phyloP scores from a whole-genome alignment of 2,888 invertebrate genomes.

The Cataglyphis altisquamis region DNA sequence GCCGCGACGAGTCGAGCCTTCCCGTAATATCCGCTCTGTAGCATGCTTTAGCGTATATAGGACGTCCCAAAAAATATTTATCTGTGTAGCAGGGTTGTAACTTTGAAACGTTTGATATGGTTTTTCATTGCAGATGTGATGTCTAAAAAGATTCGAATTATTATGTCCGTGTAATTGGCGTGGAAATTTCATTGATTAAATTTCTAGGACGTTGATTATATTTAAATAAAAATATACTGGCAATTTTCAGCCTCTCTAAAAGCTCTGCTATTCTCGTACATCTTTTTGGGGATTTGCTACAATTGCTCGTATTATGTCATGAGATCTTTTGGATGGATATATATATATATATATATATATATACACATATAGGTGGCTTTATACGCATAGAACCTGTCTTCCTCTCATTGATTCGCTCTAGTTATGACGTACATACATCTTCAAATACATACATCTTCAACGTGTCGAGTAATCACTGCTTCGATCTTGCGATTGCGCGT shows the following conservation, averaged over 20 bases:
- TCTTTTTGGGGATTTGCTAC: slow-evolving; percentile 46
- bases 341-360: slow-evolving; percentile 34
- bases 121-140: not conserved
- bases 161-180: not conserved
- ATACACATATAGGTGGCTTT: slow-evolving; percentile 62
- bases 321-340: slow-evolving; percentile 35
- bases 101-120: not conserved
- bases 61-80: slow-evolving; percentile 46
- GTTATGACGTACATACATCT: not conserved
- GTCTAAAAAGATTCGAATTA: not conserved
- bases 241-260: not conserved
- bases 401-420: slow-evolving; percentile 55
- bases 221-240: not conserved
- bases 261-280: slow-evolving; percentile 4
- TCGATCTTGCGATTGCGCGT: slow-evolving; percentile 48
- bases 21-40: slow-evolving; percentile 63
- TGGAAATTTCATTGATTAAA: not conserved
- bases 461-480: slow-evolving; percentile 30
- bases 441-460: slow-evolving; percentile 20
- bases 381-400: slow-evolving; percentile 53
- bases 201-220: not conserved
- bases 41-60: slow-evolving; percentile 70
- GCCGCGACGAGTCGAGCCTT: slow-evolving; percentile 74
- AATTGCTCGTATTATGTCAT: slow-evolving; percentile 55
- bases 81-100: not conserved